Base-by-base conservation (phyloP, 1,140 invertebrate species). In the Belonocnema kinseyi region DNA sequence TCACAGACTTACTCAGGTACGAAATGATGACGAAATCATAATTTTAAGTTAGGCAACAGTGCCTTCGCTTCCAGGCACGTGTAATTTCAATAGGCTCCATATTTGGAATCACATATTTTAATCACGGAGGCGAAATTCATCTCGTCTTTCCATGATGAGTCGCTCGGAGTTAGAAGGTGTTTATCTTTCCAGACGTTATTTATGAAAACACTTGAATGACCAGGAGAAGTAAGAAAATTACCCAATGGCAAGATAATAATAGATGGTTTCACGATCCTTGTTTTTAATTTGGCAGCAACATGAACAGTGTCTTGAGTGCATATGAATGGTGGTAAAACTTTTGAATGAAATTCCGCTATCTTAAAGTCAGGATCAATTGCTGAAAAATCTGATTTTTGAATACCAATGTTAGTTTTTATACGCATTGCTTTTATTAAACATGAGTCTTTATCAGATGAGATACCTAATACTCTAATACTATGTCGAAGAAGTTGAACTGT, bases 381-480 rank as follows among this genome's bases (percentile, higher is more conserved):
- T 19, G 61, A 19, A 40, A 70, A 70, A 70, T 70, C 17, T 70
- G 61, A 70, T 70, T 70, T 70, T 70, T 40, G 19, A 21, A 40
- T 19, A 70, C 61, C 61, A 70, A 70, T 70, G 14, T 70, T 54
- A 12, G 61, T 6, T 73, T 58, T 79, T 19, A 70, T 56, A 17
- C 74, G 73, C 82, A 83, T 83, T 33, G 77, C 80, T 70, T 82
- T 80, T 21, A 82, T 77, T 13, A 82, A 40, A 19, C 79, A 14
- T 50, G 77, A 21, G 76, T 81, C 82, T 10, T 51, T 76, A 53
- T 72, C 50, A 46, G 40, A 46, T 46, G 40, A 46, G 0, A 46
- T 46, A 21, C 82, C 80, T 8, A 79, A 70, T 50, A 83, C 77
- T 76, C 58, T 51, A 19, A 83, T 83, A n/a, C 72, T 72, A 52